These are phyloP conservation scores for Neoascia interrupta DNA, from an alignment of 2,888 invertebrate genomes.

Conservation along the genomic window DNA sequence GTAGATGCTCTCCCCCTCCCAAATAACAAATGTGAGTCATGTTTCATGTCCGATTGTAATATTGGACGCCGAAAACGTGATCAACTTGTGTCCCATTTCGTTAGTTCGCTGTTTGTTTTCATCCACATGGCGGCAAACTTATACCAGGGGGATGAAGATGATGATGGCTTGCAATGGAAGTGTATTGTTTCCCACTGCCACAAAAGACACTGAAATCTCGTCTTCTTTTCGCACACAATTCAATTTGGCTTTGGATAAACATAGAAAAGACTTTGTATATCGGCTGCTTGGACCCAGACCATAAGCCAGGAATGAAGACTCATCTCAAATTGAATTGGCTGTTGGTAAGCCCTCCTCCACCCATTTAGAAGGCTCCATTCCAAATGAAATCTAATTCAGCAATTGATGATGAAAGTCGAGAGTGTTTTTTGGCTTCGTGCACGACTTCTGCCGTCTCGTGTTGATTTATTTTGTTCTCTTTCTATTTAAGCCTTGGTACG, in stretches of 20 bases:
- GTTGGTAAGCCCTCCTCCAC: background rate
- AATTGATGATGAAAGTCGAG: slow-evolving; percentile 69
- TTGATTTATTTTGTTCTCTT: slow-evolving; percentile 36
- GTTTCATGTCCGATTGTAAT: slow-evolving; percentile 69
- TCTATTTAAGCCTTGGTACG: background rate
- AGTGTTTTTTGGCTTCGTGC: slow-evolving; percentile 63
- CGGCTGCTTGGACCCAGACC: background rate
- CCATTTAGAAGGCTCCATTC: too few relatives aligned
- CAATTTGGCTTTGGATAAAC: slow-evolving; percentile 61
- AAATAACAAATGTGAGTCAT: slow-evolving; percentile 66
- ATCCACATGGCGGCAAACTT: too few relatives aligned
- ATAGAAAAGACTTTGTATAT: background rate
- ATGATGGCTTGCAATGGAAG: too few relatives aligned
- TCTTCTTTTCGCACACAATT: slow-evolving; percentile 65
- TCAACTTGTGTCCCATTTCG: slow-evolving; percentile 70
- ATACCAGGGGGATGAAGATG: too few relatives aligned
- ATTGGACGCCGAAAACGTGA: slow-evolving; percentile 69
- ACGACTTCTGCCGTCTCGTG: slow-evolving; percentile 54
- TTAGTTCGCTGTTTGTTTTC: slow-evolving; percentile 52
- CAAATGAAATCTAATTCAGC: slow-evolving; percentile 66
- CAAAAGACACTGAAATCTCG: too few relatives aligned
- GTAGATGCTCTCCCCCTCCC: background rate
- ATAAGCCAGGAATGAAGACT: slow-evolving; percentile 52
- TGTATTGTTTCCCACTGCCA: slow-evolving; percentile 49
- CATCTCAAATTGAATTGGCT: slow-evolving; percentile 53